Evolutionary conservation across 2,888 invertebrate genomes (phyloP).

Genomic region (Tillus elongatus): DNA sequence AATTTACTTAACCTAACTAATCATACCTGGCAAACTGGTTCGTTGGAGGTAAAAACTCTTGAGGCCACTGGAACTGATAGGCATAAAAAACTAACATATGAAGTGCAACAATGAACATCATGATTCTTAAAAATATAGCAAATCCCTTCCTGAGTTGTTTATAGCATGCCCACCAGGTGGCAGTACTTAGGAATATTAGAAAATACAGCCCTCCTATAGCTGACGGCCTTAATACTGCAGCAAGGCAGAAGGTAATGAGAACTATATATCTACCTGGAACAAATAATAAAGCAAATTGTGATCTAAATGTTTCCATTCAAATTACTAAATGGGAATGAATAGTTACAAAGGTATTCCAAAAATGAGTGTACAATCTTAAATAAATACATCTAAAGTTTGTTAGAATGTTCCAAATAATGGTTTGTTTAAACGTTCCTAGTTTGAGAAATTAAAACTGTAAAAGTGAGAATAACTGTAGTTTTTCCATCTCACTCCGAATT

Average conservation of each 20-base stretch:
- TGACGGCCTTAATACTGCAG: slow-evolving; percentile 74
- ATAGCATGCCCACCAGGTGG: slow-evolving; percentile 82
- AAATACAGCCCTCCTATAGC: slow-evolving; percentile 79
- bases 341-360: too few relatives aligned
- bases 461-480: too few relatives aligned
- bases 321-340: too few relatives aligned
- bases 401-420: too few relatives aligned
- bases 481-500: too few relatives aligned
- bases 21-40: slow-evolving; percentile 66
- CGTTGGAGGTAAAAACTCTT: slow-evolving; percentile 58
- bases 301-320: too few relatives aligned
- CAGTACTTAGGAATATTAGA: slow-evolving; percentile 70
- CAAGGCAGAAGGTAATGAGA: slow-evolving; percentile 57
- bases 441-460: too few relatives aligned
- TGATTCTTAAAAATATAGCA: slow-evolving; percentile 58
- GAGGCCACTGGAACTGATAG: slow-evolving; percentile 80
- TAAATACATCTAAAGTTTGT: too few relatives aligned
- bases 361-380: too few relatives aligned
- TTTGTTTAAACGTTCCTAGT: too few relatives aligned
- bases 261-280: slow-evolving; percentile 56
- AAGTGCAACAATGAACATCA: slow-evolving; percentile 64
- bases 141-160: slow-evolving; percentile 68
- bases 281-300: slow-evolving; percentile 18
- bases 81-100: slow-evolving; percentile 66
- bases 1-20: too few relatives aligned